These are phyloP conservation scores for Brotula barbata DNA, from an alignment of 2,797 vertebrate species.

Conservation along the genomic window DNA sequence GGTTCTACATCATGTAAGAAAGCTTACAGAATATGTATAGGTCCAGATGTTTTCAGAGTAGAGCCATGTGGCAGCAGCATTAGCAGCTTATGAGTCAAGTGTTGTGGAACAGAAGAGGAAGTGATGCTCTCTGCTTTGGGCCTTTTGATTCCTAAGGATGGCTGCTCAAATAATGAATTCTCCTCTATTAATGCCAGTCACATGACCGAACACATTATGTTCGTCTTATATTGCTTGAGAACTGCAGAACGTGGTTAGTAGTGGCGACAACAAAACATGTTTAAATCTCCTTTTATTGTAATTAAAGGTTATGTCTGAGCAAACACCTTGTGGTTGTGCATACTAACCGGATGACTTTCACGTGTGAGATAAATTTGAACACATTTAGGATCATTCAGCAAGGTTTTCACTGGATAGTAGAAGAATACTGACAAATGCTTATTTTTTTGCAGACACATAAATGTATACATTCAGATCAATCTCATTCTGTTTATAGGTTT, in stretches of 20 bases:
- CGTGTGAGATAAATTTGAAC: conserved; percentile 4
- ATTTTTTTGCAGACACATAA: neutral
- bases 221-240: too few relatives aligned
- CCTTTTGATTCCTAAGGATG: conserved; percentile 45
- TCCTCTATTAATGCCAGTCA: conserved; percentile 24
- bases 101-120: conserved; percentile 62
- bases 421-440: neutral
- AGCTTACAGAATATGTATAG: conserved; percentile 9
- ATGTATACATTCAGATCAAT: neutral
- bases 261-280: too few relatives aligned
- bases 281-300: too few relatives aligned
- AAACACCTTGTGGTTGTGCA: too few relatives aligned
- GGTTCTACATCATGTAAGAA: conserved; percentile 26
- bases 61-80: conserved; percentile 73
- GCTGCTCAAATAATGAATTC: conserved; percentile 27
- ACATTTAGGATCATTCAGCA: too few relatives aligned
- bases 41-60: conserved; percentile 74
- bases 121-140: conserved; percentile 41
- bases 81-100: conserved; percentile 74
- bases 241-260: too few relatives aligned
- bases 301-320: too few relatives aligned
- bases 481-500: neutral
- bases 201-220: neutral
- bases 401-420: neutral
- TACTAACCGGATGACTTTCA: neutral